A percentile compares a stretch with the other conserved stretches of the same genome.
These are phyloP conservation scores for Progne subis DNA, from an alignment of 2,113 vertebrate genomes.

Conservation along the genomic window DNA sequence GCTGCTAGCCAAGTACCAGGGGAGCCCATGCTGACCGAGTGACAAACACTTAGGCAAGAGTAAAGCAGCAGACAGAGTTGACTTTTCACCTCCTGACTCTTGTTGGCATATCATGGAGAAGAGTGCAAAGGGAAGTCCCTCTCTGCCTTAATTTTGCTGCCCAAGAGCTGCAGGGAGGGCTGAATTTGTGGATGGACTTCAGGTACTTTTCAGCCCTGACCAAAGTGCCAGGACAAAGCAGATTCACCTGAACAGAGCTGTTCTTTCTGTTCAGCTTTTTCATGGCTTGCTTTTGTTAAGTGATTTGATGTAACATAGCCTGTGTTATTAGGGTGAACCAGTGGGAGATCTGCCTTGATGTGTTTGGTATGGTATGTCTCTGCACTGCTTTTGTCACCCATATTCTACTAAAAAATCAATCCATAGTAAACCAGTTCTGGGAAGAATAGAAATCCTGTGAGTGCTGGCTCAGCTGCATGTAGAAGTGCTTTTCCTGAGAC, in stretches of 20 bases:
- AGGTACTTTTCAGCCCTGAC: background rate
- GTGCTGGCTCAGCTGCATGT: background rate
- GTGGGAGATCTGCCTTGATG: background rate
- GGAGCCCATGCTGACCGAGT: background rate
- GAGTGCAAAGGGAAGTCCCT: background rate
- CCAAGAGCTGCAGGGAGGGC: background rate
- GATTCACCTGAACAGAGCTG: background rate
- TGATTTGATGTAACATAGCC: background rate
- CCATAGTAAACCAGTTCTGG: background rate
- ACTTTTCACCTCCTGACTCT: background rate
- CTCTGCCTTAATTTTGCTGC: background rate
- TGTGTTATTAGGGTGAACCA: background rate
- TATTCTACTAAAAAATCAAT: background rate
- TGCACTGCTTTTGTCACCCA: background rate
- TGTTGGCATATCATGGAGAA: background rate
- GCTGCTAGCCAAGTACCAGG: background rate
- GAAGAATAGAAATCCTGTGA: background rate
- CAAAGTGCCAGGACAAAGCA: background rate
- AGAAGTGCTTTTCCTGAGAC: background rate
- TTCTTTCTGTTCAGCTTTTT: background rate
- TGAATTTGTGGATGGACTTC: background rate
- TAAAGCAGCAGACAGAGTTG: background rate
- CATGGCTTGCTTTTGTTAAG: background rate
- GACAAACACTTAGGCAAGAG: background rate
- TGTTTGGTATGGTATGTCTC: background rate